Conservation (phyloP, 2,888 invertebrate species). For the Diarsia mendica region DNA sequence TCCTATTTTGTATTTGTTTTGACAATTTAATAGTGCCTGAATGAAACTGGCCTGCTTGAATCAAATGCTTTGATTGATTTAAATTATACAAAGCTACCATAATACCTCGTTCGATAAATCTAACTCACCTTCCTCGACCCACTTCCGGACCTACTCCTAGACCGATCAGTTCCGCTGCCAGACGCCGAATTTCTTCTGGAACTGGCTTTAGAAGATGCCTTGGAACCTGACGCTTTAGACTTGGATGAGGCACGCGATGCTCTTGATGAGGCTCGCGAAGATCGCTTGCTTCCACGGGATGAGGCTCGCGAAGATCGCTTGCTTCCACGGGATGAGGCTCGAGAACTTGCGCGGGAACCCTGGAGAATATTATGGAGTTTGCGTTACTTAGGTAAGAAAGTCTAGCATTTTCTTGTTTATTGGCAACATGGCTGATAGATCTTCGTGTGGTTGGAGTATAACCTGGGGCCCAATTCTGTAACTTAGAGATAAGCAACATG, state of each 20-base stretch:
- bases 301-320: slow-evolving; percentile 73
- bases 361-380: slow-evolving; percentile 50
- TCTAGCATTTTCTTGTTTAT: too few relatives aligned
- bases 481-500: too few relatives aligned
- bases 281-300: slow-evolving; percentile 66
- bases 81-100: too few relatives aligned
- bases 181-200: slow-evolving; percentile 79
- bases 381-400: background rate
- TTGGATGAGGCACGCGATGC: slow-evolving; percentile 71
- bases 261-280: slow-evolving; percentile 71
- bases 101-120: background rate
- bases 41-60: too few relatives aligned
- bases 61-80: too few relatives aligned
- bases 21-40: too few relatives aligned
- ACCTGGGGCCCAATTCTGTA: too few relatives aligned
- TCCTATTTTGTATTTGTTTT: too few relatives aligned
- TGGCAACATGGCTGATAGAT: too few relatives aligned
- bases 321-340: slow-evolving; percentile 74
- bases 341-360: slow-evolving; percentile 82
- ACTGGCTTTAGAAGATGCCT: slow-evolving; percentile 80
- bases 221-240: slow-evolving; percentile 79
- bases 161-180: slow-evolving; percentile 80
- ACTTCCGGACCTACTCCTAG: slow-evolving; percentile 83
- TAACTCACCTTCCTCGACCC: slow-evolving; percentile 81
- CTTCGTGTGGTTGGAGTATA: too few relatives aligned